Conservation (phyloP, 2,888 invertebrate genomes). For the Conomelus anceps region DNA sequence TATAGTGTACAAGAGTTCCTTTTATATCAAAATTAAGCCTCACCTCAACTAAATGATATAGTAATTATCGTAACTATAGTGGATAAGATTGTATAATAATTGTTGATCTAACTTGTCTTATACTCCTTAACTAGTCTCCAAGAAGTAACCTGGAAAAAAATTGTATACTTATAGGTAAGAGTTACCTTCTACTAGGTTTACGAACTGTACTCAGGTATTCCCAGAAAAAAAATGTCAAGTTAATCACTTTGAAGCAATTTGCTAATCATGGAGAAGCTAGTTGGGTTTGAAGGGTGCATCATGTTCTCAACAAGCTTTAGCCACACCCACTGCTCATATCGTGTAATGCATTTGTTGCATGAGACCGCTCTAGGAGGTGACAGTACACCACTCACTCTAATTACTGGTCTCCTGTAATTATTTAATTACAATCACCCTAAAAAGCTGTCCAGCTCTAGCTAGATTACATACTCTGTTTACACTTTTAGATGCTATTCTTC, state of each 20-base stretch:
- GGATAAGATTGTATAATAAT: too few species aligned
- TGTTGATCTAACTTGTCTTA: too few species aligned
- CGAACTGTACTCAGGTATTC: background rate
- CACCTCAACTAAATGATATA: too few species aligned
- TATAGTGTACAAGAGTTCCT: too few species aligned
- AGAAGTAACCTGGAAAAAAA: too few species aligned
- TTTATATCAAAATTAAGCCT: too few species aligned
- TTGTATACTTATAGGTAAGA: too few species aligned
- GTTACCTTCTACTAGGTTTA: too few species aligned
- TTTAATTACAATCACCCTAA: background rate
- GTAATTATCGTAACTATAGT: too few species aligned
- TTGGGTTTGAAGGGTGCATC: background rate
- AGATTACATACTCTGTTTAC: background rate
- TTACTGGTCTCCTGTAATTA: background rate
- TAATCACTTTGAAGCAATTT: background rate
- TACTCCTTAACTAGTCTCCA: too few species aligned
- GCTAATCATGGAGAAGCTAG: background rate
- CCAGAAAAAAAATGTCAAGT: background rate
- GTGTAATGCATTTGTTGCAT: background rate
- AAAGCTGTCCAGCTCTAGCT: background rate
- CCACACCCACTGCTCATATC: background rate
- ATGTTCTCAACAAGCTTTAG: background rate
- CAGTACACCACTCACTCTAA: background rate
- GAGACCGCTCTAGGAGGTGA: background rate
- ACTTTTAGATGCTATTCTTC: background rate